Conservation (phyloP, 2,888 invertebrate genomes). For the Chrysotoxum bicinctum region DNA sequence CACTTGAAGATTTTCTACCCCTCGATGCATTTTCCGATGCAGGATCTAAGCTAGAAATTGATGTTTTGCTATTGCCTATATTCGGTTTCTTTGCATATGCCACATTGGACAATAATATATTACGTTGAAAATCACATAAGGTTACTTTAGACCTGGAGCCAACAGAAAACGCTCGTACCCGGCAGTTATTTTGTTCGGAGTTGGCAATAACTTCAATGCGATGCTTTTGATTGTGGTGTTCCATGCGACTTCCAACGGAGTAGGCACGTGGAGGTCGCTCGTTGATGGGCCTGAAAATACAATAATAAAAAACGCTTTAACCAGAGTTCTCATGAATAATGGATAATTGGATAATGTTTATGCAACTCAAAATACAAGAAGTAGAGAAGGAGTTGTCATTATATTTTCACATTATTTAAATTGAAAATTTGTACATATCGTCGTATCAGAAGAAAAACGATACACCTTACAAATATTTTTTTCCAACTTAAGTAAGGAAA, state of each 20-base stretch:
- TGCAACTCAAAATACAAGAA: too few relatives aligned
- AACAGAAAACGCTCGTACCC: slow-evolving; percentile 90
- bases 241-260: slow-evolving; percentile 92
- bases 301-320: background rate
- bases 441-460: too few relatives aligned
- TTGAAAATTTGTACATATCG: too few relatives aligned
- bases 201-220: slow-evolving; percentile 81
- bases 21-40: slow-evolving; percentile 68
- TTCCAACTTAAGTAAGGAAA: too few relatives aligned
- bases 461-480: too few relatives aligned
- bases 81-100: slow-evolving; percentile 73
- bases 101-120: slow-evolving; percentile 76
- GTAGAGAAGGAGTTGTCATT: too few relatives aligned
- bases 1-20: slow-evolving; percentile 86
- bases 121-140: slow-evolving; percentile 78
- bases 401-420: too few relatives aligned
- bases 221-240: slow-evolving; percentile 84
- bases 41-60: slow-evolving; percentile 73
- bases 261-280: slow-evolving; percentile 89
- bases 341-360: too few relatives aligned
- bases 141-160: slow-evolving; percentile 86
- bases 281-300: slow-evolving; percentile 75
- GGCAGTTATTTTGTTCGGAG: slow-evolving; percentile 81
- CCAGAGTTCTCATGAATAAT: background rate
- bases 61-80: slow-evolving; percentile 74